These are phyloP conservation scores for Nymphalis urticae DNA, from an alignment of 2,888 invertebrate genomes.

Conservation along the genomic window DNA sequence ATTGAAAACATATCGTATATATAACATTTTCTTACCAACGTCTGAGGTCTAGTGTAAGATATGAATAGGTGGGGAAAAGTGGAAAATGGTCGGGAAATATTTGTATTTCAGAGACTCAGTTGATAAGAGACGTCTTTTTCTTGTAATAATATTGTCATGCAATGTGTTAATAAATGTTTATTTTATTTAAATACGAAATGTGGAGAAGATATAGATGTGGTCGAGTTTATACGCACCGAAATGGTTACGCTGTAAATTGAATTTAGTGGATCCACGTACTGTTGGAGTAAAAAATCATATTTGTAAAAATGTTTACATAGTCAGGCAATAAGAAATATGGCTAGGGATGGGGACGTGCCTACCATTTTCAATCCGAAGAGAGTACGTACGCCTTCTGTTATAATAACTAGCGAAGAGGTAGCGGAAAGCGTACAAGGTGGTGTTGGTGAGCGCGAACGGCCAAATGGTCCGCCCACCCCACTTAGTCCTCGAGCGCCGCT, in stretches of 20 bases:
- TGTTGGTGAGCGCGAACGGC: slow-evolving; percentile 64
- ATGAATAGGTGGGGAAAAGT: slow-evolving; percentile 37
- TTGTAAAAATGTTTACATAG: slow-evolving; percentile 44
- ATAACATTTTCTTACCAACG: slow-evolving; percentile 18
- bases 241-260: slow-evolving; percentile 40
- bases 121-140: slow-evolving; percentile 33
- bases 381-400: slow-evolving; percentile 85
- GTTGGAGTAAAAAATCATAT: slow-evolving; percentile 35
- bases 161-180: slow-evolving; percentile 25
- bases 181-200: slow-evolving; percentile 31
- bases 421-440: slow-evolving; percentile 65
- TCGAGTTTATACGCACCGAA: slow-evolving; percentile 32
- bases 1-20: slow-evolving; percentile 8
- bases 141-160: slow-evolving; percentile 27
- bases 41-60: slow-evolving; percentile 1
- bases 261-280: slow-evolving; percentile 38
- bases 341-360: slow-evolving; percentile 88
- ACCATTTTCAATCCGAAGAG: slow-evolving; percentile 90
- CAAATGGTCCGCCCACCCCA: slow-evolving; percentile 76
- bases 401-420: slow-evolving; percentile 85
- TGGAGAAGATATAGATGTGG: slow-evolving; percentile 32
- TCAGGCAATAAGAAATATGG: slow-evolving; percentile 71
- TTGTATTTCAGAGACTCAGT: slow-evolving; percentile 40
- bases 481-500: slow-evolving; percentile 71
- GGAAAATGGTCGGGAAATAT: slow-evolving; percentile 45